Conservation (phyloP, 2,888 invertebrate species). For the Ophonus ardosiacus region DNA sequence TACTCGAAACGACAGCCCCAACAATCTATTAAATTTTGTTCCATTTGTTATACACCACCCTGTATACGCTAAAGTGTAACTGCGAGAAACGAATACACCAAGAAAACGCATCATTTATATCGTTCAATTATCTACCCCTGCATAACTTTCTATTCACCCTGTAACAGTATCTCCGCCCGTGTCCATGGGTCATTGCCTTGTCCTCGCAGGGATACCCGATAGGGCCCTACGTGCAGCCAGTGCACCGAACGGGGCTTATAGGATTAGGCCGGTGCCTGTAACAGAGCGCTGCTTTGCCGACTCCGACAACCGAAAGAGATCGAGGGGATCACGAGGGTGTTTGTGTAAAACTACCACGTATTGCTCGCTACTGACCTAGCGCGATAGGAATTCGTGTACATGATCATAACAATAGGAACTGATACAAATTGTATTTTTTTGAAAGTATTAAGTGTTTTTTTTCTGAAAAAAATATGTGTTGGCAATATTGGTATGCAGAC, state of each 20-base stretch:
- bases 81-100: too few species aligned
- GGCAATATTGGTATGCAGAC: too few species aligned
- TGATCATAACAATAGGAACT: background rate
- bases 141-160: background rate
- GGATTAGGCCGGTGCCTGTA: constrained; percentile 9
- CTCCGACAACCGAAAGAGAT: background rate
- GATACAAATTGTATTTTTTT: too few species aligned
- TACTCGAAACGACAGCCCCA: too few species aligned
- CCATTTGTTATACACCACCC: too few species aligned
- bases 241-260: constrained; percentile 22
- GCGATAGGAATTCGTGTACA: background rate
- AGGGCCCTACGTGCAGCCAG: constrained; percentile 18
- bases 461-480: too few species aligned
- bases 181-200: background rate
- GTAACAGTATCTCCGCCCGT: background rate
- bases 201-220: background rate
- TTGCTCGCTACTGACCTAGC: background rate
- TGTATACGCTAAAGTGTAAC: too few species aligned
- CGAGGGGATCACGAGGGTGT: background rate
- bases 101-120: too few species aligned
- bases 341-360: constrained; percentile 7
- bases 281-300: constrained; percentile 18
- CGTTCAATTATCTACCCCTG: too few species aligned
- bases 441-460: too few species aligned
- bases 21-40: too few species aligned